Evolutionary conservation across 2,888 invertebrate species (phyloP).

Genomic region (Sminthurinus aureus): DNA sequence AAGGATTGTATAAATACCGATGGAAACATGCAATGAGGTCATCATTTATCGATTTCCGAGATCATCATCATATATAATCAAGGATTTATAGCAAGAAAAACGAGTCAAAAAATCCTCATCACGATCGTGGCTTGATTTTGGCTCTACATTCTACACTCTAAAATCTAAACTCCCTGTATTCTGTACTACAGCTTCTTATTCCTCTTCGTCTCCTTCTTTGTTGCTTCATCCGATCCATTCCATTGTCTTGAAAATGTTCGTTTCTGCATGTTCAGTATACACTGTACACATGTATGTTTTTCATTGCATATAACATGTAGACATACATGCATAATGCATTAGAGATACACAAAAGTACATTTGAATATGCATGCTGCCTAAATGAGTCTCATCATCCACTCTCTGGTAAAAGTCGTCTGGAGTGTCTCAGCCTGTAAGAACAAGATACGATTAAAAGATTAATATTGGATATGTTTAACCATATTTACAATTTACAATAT

Average conservation of each 20-base stretch:
- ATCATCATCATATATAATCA: conserved; percentile 33
- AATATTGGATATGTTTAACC: not conserved
- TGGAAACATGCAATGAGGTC: conserved; percentile 43
- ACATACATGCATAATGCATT: no score
- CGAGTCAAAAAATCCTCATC: conserved; percentile 30
- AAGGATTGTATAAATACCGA: not conserved
- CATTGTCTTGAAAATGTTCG: no score
- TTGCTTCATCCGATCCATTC: not conserved
- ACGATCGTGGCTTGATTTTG: conserved; percentile 25
- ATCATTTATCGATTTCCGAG: conserved; percentile 46
- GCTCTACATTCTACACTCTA: not conserved
- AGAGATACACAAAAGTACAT: no score
- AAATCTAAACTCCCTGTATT: not conserved
- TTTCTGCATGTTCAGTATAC: no score
- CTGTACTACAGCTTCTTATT: not conserved
- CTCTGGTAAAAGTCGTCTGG: not conserved
- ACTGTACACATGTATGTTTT: no score
- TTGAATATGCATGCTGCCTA: no score
- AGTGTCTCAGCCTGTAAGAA: not conserved
- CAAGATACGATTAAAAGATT: conserved; percentile 1
- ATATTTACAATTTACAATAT: not conserved
- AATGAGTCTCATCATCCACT: no score
- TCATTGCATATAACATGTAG: no score
- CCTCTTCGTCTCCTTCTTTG: not conserved
- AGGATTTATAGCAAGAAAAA: conserved; percentile 28